These are phyloP conservation scores for Aphodius granarius DNA, from an alignment of 2,888 invertebrate species.

Conservation along the genomic window DNA sequence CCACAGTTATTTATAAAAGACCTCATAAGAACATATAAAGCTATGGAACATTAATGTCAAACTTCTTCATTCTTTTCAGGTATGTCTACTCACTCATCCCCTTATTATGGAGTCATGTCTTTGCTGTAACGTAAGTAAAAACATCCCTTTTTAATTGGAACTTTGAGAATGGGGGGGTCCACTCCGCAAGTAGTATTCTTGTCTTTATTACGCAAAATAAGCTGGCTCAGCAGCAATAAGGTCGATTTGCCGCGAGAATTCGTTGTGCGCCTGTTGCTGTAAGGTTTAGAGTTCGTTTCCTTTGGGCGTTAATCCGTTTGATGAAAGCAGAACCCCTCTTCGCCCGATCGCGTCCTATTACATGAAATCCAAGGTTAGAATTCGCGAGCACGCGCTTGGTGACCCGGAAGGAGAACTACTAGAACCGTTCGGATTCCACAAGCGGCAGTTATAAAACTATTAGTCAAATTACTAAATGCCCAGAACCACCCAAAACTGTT, in stretches of 20 bases:
- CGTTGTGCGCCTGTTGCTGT: background rate
- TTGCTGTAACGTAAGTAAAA: no score
- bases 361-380: background rate
- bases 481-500: constrained; percentile 37
- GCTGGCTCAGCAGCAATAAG: no score
- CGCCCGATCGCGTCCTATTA: background rate
- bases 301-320: background rate
- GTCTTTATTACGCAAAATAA: no score
- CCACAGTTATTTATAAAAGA: no score
- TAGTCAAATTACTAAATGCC: constrained; percentile 43
- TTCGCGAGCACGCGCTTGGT: background rate
- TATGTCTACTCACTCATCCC: no score
- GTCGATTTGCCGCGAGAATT: background rate
- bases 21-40: no score
- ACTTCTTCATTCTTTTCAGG: no score
- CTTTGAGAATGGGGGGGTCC: no score
- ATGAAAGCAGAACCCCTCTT: background rate
- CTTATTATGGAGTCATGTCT: no score
- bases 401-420: background rate
- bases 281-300: background rate
- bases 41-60: no score
- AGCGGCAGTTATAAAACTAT: constrained; percentile 46
- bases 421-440: constrained; percentile 16
- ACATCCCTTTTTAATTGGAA: no score
- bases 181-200: no score